Base-by-base conservation (phyloP, 2,113 vertebrate species). In the Aspidoscelis tigris region DNA sequence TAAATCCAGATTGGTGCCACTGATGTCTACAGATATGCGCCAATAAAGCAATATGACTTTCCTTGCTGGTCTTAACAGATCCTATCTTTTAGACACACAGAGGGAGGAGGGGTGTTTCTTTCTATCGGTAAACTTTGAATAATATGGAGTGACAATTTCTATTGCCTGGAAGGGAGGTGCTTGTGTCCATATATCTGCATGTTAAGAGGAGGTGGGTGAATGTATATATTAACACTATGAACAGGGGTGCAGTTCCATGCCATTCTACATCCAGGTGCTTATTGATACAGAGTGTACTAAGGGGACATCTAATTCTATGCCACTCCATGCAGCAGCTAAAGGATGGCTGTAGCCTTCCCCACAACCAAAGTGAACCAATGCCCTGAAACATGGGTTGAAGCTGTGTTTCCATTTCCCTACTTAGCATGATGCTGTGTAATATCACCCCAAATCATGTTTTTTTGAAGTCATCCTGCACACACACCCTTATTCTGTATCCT, bases 1-100 rank as follows among this genome's bases (percentile, higher is more conserved):
- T 72, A 41, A 78, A 86, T 86, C 74, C 80, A 78, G 55, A 68
- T n/a, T n/a, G 76, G 75, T 65, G 75, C 75, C 76, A n/a, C n/a
- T 78, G 83, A 84, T n/a, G 55, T 73, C 55, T 73, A 43, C 43
- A 26, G 68, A 41, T 73, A 73, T 74, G 10, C 55, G 73, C 43
- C 70, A 85, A 21, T 50, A 74, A 80, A 73, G 58, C 26, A 73
- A 73, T 41, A 16, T 65, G 26, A 64, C n/a, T 85, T 39, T 53
- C 64, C 47, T 66, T 74, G 18, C 69, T 79, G 22, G 58, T 44
- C n/a, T 73, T 20, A 64, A 79, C 70, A 64, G 65, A 79, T 43
- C 43, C 21, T 74, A 10, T 50, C 43, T 66, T 41, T 74, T 74
- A 44, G 21, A 74, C 22, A 47, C 11, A 7, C 2, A 14, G 39